A percentile compares a stretch with the other conserved stretches of the same genome.
phyloP scores from a whole-genome alignment of 2,888 invertebrate genomes.

The Napeogenes inachia region DNA sequence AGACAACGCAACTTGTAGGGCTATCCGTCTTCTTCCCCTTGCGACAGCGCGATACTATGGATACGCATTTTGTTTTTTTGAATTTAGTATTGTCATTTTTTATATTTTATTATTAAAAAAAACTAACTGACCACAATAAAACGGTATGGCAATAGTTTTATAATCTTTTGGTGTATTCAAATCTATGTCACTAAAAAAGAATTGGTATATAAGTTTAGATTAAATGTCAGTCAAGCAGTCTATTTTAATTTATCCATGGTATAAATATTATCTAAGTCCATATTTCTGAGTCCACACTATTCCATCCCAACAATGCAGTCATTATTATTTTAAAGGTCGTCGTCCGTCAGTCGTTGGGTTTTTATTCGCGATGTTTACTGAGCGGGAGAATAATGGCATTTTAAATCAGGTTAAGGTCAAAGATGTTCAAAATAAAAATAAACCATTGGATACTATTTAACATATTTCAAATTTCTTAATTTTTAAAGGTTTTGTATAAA shows the following conservation, averaged over 20 bases:
- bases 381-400: conserved; percentile 61
- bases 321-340: conserved; percentile 70
- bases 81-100: not conserved
- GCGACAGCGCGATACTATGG: conserved; percentile 47
- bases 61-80: conserved; percentile 32
- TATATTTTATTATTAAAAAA: not conserved
- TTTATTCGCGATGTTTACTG: conserved; percentile 46
- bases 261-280: too few relatives aligned
- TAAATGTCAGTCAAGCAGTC: not conserved
- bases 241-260: too few relatives aligned
- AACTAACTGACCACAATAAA: too few relatives aligned
- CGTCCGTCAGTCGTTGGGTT: conserved; percentile 66
- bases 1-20: conserved; percentile 62
- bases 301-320: conserved; percentile 63
- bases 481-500: too few relatives aligned
- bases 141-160: too few relatives aligned
- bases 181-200: too few relatives aligned
- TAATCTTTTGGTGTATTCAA: too few relatives aligned
- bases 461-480: too few relatives aligned
- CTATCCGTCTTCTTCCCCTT: conserved; percentile 72
- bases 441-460: not conserved
- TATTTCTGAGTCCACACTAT: conserved; percentile 40
- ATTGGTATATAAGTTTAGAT: not conserved
- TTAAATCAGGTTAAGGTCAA: conserved; percentile 76
- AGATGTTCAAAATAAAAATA: conserved; percentile 29